Evolutionary conservation across 2,113 vertebrate genomes (phyloP).

Genomic region (Apaloderma vittatum): DNA sequence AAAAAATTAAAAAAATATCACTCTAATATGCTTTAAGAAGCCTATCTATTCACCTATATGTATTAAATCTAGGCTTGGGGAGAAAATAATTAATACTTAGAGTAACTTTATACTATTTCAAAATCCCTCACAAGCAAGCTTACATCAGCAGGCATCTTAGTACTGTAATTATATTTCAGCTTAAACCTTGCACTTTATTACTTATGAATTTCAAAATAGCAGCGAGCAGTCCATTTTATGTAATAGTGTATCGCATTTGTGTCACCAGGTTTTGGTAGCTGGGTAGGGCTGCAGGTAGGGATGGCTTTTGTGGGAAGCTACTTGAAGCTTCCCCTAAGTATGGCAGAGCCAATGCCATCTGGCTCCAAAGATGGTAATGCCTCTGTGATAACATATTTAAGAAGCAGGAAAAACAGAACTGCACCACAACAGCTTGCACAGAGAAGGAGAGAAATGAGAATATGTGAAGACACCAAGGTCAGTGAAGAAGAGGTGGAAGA

Average conservation of each 20-base stretch:
- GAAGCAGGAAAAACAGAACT: no score
- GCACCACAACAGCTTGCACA: no score
- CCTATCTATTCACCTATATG: neutral
- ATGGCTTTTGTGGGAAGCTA: no score
- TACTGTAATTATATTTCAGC: neutral
- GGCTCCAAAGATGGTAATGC: no score
- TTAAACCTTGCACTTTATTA: neutral
- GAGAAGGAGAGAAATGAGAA: no score
- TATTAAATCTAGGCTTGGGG: neutral
- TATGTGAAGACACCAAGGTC: no score
- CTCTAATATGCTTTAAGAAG: neutral
- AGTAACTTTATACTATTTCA: neutral
- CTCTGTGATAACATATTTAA: no score
- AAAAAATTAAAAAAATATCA: neutral
- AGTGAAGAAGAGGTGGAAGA: no score
- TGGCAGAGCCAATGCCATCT: no score
- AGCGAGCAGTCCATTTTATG: neutral
- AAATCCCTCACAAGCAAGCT: neutral
- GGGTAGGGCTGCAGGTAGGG: no score
- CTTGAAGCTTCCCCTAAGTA: no score
- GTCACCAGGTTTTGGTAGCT: no score
- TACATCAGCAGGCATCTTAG: neutral
- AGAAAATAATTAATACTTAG: neutral
- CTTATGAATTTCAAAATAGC: neutral
- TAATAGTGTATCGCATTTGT: neutral